Evolutionary conservation across 2,888 invertebrate species (phyloP).

Genomic region (Laothoe populi): DNA sequence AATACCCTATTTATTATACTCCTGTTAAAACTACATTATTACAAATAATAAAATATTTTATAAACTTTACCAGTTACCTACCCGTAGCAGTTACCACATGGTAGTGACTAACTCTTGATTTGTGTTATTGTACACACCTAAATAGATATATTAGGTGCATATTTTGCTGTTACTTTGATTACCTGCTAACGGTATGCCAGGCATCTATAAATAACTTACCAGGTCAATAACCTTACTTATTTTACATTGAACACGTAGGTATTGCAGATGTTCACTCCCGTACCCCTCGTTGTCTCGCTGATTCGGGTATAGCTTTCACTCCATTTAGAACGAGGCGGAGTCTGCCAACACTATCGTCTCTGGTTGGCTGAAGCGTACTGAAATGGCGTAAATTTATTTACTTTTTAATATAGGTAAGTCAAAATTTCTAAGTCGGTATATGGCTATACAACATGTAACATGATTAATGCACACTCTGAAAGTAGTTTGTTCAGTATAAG

Average conservation of each 20-base stretch:
- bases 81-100: too few species aligned
- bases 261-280: constrained; percentile 3
- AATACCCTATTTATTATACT: too few species aligned
- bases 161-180: background rate
- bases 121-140: background rate
- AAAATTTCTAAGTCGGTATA: background rate
- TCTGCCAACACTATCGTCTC: constrained; percentile 32
- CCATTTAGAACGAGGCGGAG: constrained; percentile 53
- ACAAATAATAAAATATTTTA: too few species aligned
- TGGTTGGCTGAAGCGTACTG: constrained; percentile 35
- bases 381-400: constrained; percentile 29
- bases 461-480: background rate
- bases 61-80: too few species aligned
- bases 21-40: too few species aligned
- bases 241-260: constrained; percentile 1
- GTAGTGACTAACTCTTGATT: too few species aligned
- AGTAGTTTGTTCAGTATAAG: background rate
- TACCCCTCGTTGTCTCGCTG: background rate
- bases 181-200: background rate
- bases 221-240: background rate
- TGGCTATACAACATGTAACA: constrained; percentile 25
- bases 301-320: constrained; percentile 25
- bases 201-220: background rate
- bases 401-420: constrained; percentile 26
- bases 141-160: background rate